Conservation (phyloP, 2,888 invertebrate species). For the Sthenelais limicola region DNA sequence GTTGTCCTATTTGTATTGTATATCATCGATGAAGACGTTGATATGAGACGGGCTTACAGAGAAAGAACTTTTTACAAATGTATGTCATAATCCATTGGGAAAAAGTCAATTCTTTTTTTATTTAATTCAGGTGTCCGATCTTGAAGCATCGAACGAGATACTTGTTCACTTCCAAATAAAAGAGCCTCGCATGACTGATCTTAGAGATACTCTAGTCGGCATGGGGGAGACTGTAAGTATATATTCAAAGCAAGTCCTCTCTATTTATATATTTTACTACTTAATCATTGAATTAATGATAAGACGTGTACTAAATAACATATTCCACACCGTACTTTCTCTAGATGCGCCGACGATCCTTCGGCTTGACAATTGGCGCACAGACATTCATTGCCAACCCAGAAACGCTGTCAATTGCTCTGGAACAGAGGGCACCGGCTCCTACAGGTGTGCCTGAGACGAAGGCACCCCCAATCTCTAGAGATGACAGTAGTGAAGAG, state of each 20-base stretch:
- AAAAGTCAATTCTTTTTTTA: too few relatives aligned
- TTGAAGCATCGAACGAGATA: not conserved
- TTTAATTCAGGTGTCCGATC: not conserved
- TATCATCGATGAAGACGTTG: too few relatives aligned
- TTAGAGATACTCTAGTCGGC: not conserved
- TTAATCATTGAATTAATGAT: too few relatives aligned
- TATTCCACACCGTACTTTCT: too few relatives aligned
- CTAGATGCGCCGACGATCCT: not conserved
- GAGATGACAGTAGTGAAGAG: not conserved
- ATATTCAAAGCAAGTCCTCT: too few relatives aligned
- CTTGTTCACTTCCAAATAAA: not conserved
- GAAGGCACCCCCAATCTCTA: too few relatives aligned
- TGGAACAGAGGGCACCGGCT: not conserved
- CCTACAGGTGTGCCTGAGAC: not conserved
- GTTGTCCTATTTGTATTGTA: too few relatives aligned
- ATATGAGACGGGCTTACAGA: too few relatives aligned
- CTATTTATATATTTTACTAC: too few relatives aligned
- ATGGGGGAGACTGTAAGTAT: not conserved
- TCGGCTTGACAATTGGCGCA: constrained; percentile 9
- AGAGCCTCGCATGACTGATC: not conserved
- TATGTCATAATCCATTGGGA: too few relatives aligned
- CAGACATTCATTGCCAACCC: constrained; percentile 1
- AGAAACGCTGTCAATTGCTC: not conserved
- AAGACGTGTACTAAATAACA: too few relatives aligned
- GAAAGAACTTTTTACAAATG: too few relatives aligned